Base-by-base conservation (phyloP, 92 coral and sea anemone genomes). In the Isaurus tuberculatus region DNA sequence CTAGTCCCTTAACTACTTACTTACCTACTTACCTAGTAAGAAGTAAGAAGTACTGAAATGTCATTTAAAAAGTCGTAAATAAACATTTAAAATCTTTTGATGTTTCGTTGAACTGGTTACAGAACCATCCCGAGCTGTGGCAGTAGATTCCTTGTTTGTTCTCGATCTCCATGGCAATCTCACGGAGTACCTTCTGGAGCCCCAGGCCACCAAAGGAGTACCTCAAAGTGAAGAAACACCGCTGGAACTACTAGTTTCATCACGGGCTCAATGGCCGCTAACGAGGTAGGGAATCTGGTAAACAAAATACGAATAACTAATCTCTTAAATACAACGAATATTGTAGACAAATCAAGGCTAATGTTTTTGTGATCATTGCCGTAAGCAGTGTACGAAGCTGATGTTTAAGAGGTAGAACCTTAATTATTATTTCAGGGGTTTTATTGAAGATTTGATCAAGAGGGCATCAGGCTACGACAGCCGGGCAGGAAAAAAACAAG, bases 121-220 rank as follows among this genome's bases (percentile, higher is more conserved):
- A 84, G 98, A 95, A 57, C 86, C 94, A 8, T 71, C 84, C 16
- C 90, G 94, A 44, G 84, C 87, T 66, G 83, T 94, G 19, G 85
- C 94, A 23, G 94, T 92, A 23, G 98, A 95, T 37, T 92, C 98
- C 37, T 89, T 95, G 80, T 95, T 88, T 65, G 86, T 94, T 61
- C 92, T 95, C 70, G 97, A 94, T 87, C 94, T 91, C 88, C 97
- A 95, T 87, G 98, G 98, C 75, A 94, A 87, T 91, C 93, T 95
- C 42, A 94, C 95, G 6, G 98, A 95, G 84, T 95, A 94, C 85
- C 83, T 91, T 25, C 67, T 94, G 79, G 98, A 95, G 75, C 97
- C 97, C 8, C 96, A 94, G 67, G 94, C 93, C 3, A 61, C 92
- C 49, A 95, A 90, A 86, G 89, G 87, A 70, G 87, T 90, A 15